A percentile compares a stretch with the other conserved stretches of the same genome.
These are phyloP conservation scores for Thalassaphorura encarpata DNA, from an alignment of 1,140 invertebrate genomes.

Conservation along the genomic window DNA sequence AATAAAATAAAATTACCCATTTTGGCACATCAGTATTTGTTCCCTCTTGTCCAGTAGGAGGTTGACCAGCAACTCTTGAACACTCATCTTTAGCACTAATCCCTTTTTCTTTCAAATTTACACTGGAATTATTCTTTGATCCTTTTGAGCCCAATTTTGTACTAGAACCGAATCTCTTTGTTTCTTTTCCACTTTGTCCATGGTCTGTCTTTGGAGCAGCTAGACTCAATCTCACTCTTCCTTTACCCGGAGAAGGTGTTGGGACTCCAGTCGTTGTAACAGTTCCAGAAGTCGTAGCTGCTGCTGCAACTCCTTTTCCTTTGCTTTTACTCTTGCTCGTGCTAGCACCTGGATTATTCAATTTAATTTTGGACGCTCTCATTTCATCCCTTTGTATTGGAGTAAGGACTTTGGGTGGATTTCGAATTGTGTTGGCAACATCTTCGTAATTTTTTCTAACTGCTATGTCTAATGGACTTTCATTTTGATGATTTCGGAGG, in stretches of 20 bases:
- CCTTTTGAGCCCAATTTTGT: not conserved
- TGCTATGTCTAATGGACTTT: constrained; percentile 83
- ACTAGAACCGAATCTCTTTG: no score
- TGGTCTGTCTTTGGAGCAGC: no score
- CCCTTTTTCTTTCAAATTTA: not conserved
- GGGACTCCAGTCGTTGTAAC: not conserved
- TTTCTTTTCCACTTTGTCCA: no score
- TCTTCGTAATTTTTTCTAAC: constrained; percentile 71
- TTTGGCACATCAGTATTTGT: constrained; percentile 32
- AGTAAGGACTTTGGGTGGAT: constrained; percentile 44
- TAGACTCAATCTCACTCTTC: no score
- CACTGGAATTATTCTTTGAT: not conserved
- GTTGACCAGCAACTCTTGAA: not conserved
- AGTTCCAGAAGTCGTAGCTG: not conserved
- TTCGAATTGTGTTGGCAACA: constrained; percentile 64
- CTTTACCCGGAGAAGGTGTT: no score
- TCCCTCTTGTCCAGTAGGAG: not conserved
- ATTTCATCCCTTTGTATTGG: constrained; percentile 28
- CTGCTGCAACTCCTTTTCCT: not conserved
- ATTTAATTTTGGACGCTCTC: constrained; percentile 29
- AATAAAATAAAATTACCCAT: no score
- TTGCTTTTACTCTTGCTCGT: no score
- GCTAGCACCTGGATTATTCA: no score
- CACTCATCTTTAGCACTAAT: not conserved
- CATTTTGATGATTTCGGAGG: constrained; percentile 55